These are phyloP conservation scores for Sphaeridia pumilis DNA, from an alignment of 2,888 invertebrate species.

Conservation along the genomic window DNA sequence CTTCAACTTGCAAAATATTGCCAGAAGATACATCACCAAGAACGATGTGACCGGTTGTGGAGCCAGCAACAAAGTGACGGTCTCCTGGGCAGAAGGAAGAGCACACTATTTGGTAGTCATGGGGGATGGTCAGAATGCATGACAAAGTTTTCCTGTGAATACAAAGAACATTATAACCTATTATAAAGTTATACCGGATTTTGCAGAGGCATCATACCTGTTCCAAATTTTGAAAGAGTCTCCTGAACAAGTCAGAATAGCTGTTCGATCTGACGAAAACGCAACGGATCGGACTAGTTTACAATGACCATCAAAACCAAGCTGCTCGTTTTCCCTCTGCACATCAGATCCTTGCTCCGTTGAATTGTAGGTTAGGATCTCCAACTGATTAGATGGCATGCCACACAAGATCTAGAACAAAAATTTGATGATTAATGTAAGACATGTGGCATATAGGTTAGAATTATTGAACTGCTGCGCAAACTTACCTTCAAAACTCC, in stretches of 20 bases:
- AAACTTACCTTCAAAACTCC: conserved; percentile 55
- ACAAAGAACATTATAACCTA: too few relatives aligned
- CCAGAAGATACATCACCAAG: conserved; percentile 76
- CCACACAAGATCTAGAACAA: conserved; percentile 31
- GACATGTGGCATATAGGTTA: too few relatives aligned
- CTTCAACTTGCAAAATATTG: conserved; percentile 47
- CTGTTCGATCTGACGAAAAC: conserved; percentile 83
- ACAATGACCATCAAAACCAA: conserved; percentile 60
- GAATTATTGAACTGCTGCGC: too few relatives aligned
- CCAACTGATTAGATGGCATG: conserved; percentile 33
- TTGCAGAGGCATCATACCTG: too few relatives aligned
- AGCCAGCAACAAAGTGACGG: conserved; percentile 74
- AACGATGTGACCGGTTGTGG: conserved; percentile 68
- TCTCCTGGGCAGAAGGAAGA: conserved; percentile 72
- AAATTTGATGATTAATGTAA: too few relatives aligned
- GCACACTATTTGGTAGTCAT: conserved; percentile 52
- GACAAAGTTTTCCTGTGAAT: conserved; percentile 42
- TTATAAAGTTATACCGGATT: too few relatives aligned
- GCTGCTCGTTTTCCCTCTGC: conserved; percentile 1
- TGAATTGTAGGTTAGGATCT: conserved; percentile 18
- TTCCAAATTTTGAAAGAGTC: conserved; percentile 92
- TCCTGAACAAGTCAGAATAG: conserved; percentile 71
- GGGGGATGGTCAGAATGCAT: conserved; percentile 56
- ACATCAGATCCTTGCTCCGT: conserved; percentile 1
- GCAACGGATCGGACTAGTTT: conserved; percentile 75